Conservation (phyloP, 2,888 invertebrate genomes). For the Macrophya annulata region DNA sequence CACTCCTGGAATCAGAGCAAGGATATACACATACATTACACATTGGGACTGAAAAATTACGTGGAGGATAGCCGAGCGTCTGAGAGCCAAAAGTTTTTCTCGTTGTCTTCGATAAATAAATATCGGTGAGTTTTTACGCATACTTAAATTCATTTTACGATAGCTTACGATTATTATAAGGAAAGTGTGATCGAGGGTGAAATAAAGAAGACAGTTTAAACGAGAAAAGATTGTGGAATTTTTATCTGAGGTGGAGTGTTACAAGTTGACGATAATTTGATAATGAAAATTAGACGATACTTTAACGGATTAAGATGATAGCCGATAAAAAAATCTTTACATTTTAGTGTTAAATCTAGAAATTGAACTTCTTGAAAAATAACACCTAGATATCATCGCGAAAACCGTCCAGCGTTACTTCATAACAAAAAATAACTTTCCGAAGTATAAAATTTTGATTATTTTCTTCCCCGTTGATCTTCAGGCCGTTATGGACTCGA, state of each 20-base stretch:
- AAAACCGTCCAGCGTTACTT: not conserved
- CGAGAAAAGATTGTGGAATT: not conserved
- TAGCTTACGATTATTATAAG: not conserved
- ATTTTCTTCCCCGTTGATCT: not conserved
- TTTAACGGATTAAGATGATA: not conserved
- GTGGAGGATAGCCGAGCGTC: conserved; percentile 6
- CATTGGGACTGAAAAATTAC: not conserved
- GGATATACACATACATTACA: not conserved
- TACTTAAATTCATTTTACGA: not conserved
- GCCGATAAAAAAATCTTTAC: not conserved
- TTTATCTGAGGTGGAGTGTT: not conserved
- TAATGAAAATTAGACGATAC: not conserved
- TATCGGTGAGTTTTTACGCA: conserved; percentile 37
- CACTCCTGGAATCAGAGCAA: not conserved
- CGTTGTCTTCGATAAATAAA: not conserved
- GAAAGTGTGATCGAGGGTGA: not conserved
- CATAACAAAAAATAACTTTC: not conserved
- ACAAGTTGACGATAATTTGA: no score
- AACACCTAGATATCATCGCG: not conserved
- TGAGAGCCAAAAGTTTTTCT: not conserved
- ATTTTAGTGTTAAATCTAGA: not conserved
- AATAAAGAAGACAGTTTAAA: not conserved
- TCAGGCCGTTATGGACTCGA: not conserved
- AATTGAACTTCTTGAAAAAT: not conserved
- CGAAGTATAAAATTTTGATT: not conserved